A percentile compares a stretch with the other conserved stretches of the same genome.
Evolutionary conservation across 2,797 vertebrate genomes (phyloP).

Genomic region (Trachops cirrhosus): DNA sequence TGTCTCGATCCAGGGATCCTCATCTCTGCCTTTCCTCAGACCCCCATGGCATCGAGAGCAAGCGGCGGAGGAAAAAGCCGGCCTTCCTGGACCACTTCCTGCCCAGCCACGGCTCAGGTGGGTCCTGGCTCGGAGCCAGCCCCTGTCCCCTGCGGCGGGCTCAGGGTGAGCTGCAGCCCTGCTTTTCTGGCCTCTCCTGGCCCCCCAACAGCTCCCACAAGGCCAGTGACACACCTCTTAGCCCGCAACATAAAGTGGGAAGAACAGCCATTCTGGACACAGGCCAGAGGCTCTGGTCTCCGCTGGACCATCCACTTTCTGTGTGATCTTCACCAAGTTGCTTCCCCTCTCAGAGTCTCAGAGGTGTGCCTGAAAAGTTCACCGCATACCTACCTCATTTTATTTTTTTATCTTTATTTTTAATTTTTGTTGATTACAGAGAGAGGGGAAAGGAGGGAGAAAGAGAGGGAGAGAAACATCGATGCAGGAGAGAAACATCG

Average conservation of each 20-base stretch:
- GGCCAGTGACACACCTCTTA: neutral
- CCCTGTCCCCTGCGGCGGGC: neutral
- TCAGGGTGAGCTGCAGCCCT: neutral
- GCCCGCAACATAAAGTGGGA: neutral
- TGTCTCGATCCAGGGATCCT: neutral
- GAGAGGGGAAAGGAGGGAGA: neutral
- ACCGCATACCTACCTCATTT: neutral
- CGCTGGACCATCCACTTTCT: neutral
- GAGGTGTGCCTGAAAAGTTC: neutral
- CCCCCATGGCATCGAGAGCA: slow-evolving; percentile 80
- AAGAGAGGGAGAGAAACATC: neutral
- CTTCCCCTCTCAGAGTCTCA: neutral
- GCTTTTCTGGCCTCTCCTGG: neutral
- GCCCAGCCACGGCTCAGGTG: slow-evolving; percentile 62
- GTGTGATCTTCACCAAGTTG: neutral
- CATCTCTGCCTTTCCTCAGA: slow-evolving; percentile 62
- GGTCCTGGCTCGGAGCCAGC: neutral
- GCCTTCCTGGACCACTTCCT: slow-evolving; percentile 76
- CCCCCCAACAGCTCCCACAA: neutral
- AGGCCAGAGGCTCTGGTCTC: neutral
- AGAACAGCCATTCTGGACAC: neutral
- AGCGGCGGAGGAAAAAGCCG: slow-evolving; percentile 76
- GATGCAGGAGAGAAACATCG: neutral
- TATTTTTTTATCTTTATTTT: neutral
- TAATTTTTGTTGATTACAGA: neutral